phyloP scores from a whole-genome alignment of 2,888 invertebrate species.

The Polydrusus cervinus region DNA sequence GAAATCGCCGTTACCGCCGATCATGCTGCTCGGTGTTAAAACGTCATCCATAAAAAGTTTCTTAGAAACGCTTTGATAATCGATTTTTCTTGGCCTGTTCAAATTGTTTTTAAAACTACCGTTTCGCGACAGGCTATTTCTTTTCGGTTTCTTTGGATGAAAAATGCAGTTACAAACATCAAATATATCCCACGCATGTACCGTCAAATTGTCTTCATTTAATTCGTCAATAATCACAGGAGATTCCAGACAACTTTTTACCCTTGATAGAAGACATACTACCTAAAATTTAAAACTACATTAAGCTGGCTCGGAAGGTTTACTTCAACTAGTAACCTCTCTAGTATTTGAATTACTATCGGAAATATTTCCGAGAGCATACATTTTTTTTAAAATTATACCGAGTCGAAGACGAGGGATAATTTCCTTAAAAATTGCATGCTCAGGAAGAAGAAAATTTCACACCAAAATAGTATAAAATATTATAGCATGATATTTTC shows the following conservation, averaged over 20 bases:
- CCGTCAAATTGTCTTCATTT: conserved; percentile 21
- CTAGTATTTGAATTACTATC: too few species aligned
- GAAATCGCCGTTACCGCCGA: conserved; percentile 43
- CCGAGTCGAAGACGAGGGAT: too few species aligned
- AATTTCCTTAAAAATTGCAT: too few species aligned
- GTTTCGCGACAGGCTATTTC: conserved; percentile 74
- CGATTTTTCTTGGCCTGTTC: conserved; percentile 58
- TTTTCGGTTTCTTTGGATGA: conserved; percentile 74
- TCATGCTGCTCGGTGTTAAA: background rate
- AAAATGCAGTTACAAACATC: conserved; percentile 78
- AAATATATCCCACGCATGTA: conserved; percentile 73
- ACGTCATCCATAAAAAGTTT: conserved; percentile 73
- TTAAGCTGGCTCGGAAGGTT: too few species aligned
- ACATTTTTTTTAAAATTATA: too few species aligned
- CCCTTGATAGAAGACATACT: conserved; percentile 46
- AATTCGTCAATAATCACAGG: conserved; percentile 1
- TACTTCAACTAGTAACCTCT: too few species aligned
- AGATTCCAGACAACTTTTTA: conserved; percentile 39
- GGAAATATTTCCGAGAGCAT: too few species aligned
- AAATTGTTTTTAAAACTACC: conserved; percentile 66
- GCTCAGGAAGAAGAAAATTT: too few species aligned
- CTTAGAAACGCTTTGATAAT: conserved; percentile 64
- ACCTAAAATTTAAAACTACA: conserved; percentile 42
- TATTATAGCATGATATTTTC: too few species aligned
- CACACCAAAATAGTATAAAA: too few species aligned